Evolutionary conservation across 2,888 invertebrate genomes (phyloP).

Genomic region (Carterocephalus palaemon): DNA sequence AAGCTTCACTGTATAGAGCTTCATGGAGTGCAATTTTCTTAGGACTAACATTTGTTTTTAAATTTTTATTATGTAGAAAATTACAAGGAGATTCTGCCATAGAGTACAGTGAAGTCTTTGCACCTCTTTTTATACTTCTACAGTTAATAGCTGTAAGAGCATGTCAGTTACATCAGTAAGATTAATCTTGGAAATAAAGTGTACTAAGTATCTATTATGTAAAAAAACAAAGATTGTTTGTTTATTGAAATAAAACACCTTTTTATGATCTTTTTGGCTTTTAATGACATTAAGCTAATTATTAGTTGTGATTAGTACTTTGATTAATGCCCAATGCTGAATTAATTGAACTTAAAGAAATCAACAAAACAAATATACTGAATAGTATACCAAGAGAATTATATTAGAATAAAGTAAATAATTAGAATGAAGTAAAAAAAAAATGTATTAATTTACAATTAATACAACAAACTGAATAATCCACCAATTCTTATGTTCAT

Average conservation of each 20-base stretch:
- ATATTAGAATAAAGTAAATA: conserved; percentile 9
- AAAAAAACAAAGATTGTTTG: conserved; percentile 2
- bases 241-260: conserved; percentile 4
- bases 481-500: conserved; percentile 58
- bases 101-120: conserved; percentile 95
- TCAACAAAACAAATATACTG: no score
- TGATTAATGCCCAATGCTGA: no score
- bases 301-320: no score
- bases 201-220: conserved; percentile 16
- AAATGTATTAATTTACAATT: neutral
- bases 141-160: conserved; percentile 95
- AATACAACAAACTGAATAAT: conserved; percentile 40
- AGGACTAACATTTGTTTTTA: conserved; percentile 91
- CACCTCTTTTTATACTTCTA: conserved; percentile 92
- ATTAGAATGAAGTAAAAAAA: conserved; percentile 1
- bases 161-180: conserved; percentile 87
- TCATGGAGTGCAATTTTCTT: conserved; percentile 91
- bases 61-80: conserved; percentile 93
- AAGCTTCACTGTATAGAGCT: conserved; percentile 87
- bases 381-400: no score
- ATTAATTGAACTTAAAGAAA: no score
- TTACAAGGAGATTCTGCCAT: conserved; percentile 88
- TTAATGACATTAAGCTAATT: no score
- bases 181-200: conserved; percentile 26
- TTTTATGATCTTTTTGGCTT: no score